Evolutionary conservation across 2,113 vertebrate genomes (phyloP), one percentile per base, ranked within the genome.

Genomic region (Glaucomys volans): DNA sequence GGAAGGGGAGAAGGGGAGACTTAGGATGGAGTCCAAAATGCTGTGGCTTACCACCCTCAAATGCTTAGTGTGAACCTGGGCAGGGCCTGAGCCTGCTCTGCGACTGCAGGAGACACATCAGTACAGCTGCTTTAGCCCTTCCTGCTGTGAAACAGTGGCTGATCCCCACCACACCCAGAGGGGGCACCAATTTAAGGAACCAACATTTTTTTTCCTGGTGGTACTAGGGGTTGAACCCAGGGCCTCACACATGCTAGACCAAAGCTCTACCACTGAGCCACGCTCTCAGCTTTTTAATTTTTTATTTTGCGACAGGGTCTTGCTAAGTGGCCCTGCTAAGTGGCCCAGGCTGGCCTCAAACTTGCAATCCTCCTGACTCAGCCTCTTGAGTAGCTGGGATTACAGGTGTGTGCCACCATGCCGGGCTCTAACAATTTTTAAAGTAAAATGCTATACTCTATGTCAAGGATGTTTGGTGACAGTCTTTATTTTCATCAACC

Each of bases 31-130:
- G 2, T n/a, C 24, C 0, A 16, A 74, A 9, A 3, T 0, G 5
- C 59, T 62, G 59, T 52, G 0, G 71, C 13, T 47, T 32, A 20
- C 83, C 84, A 20, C 74, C 86, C 94, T 52, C 30, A 2, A 18
- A 52, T 9, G 5, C 0, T 12, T 20, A 71, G 6, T 0, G 2
- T 6, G 20, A 37, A 50, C n/a, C 85, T 67, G 9, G 0, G 30
- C 5, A 24, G 35, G 74, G 28, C 30, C 77, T 2, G n/a, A 52
- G 44, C 2, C 47, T 5, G 20, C 1, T 0, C 4, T 2, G 14
- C 62, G 22, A 16, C 44, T 17, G 3, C 30, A 22, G 80, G 4
- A 1, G 67, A 75, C 22, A 24, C 20, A n/a, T 5, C 0, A 0
- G 22, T 0, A 0, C 6, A 10, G 16, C 4, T 10, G 57, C 22